Evolutionary conservation across 2,888 invertebrate species (phyloP).

Genomic region (Hirtodrosophila cameraria): DNA sequence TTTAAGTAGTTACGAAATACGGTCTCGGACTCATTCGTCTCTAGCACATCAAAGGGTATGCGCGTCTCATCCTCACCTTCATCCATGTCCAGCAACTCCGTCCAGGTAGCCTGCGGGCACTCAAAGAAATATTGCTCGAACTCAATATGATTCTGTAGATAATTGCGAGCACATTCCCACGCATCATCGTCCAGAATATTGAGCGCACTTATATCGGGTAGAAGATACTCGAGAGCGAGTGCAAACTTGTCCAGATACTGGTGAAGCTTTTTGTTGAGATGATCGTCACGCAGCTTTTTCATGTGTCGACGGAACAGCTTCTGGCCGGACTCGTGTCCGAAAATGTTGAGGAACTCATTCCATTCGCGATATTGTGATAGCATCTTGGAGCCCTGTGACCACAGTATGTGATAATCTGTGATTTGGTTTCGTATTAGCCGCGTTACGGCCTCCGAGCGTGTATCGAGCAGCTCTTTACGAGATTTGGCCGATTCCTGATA

Average conservation of each 20-base stretch:
- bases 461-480: slow-evolving; percentile 94
- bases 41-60: slow-evolving; percentile 96
- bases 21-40: slow-evolving; percentile 95
- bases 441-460: slow-evolving; percentile 95
- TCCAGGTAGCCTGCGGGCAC: slow-evolving; percentile 91
- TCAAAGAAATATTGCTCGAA: slow-evolving; percentile 97
- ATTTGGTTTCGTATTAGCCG: slow-evolving; percentile 93
- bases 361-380: slow-evolving; percentile 95
- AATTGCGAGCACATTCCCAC: slow-evolving; percentile 94
- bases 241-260: slow-evolving; percentile 91
- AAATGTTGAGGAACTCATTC: slow-evolving; percentile 94
- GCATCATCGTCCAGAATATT: slow-evolving; percentile 88
- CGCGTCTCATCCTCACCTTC: slow-evolving; percentile 88
- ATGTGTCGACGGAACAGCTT: slow-evolving; percentile 91
- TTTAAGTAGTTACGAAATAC: slow-evolving; percentile 96
- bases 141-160: slow-evolving; percentile 95
- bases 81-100: slow-evolving; percentile 88
- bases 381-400: slow-evolving; percentile 94
- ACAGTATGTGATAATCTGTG: slow-evolving; percentile 92
- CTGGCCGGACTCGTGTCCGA: slow-evolving; percentile 93
- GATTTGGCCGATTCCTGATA: slow-evolving; percentile 93
- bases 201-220: slow-evolving; percentile 90
- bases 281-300: slow-evolving; percentile 92
- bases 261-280: slow-evolving; percentile 90
- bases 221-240: slow-evolving; percentile 90